Conservation (phyloP, 92 coral and sea anemone genomes). For the Diadumene lineata region DNA sequence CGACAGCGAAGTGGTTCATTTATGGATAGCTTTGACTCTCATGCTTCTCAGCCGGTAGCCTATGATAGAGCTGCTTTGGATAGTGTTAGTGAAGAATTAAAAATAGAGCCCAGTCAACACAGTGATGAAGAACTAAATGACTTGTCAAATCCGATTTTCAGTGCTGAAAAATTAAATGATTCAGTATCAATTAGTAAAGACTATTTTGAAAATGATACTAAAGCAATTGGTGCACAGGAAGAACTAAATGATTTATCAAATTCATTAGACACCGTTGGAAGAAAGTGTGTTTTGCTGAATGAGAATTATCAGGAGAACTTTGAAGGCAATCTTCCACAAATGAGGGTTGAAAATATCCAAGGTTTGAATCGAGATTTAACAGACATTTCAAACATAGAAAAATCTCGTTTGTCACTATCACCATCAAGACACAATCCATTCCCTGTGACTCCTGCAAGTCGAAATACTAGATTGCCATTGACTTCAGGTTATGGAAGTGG, state of each 20-base stretch:
- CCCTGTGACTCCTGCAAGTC: conserved; percentile 12
- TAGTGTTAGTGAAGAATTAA: background rate
- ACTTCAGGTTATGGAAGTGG: conserved; percentile 23
- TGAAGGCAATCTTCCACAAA: background rate
- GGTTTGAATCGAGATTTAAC: background rate
- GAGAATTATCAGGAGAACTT: too few relatives aligned
- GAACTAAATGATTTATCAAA: too few relatives aligned
- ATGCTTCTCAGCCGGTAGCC: conserved; percentile 2
- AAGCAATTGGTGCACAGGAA: too few relatives aligned
- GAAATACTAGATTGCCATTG: background rate
- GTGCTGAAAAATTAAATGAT: background rate
- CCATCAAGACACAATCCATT: background rate
- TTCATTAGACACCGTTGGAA: too few relatives aligned
- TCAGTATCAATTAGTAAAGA: background rate
- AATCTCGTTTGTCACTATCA: background rate
- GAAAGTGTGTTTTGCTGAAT: too few relatives aligned
- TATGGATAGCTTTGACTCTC: conserved; percentile 30
- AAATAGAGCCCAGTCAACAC: background rate
- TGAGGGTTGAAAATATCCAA: background rate
- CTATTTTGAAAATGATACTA: too few relatives aligned
- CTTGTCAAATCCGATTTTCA: background rate
- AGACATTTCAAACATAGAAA: background rate
- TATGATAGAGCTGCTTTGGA: background rate
- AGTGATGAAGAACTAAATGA: background rate
- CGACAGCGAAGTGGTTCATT: conserved; percentile 45